These are phyloP conservation scores for Berghia stephanieae DNA, from an alignment of 1,140 invertebrate species.

Conservation along the genomic window DNA sequence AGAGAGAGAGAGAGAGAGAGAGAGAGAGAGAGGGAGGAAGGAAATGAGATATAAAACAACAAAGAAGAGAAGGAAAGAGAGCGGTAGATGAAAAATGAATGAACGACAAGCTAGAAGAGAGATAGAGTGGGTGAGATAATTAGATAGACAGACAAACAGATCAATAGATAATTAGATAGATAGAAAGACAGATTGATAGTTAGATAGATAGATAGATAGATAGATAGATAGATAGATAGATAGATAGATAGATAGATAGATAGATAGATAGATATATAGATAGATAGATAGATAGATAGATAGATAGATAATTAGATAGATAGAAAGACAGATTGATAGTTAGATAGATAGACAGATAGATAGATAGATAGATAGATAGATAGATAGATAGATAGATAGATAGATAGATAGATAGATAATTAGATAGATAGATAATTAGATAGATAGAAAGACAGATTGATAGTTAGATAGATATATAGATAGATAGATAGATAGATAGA, in stretches of 20 bases:
- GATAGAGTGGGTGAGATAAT: background rate
- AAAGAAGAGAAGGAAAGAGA: background rate
- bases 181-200: background rate
- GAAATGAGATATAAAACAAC: background rate
- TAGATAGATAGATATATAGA: background rate
- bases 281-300: background rate
- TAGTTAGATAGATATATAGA: background rate
- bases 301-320: background rate
- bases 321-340: background rate
- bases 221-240: constrained; percentile 2
- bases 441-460: background rate
- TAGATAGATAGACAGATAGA: background rate
- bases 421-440: background rate
- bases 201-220: background rate
- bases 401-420: constrained; percentile 3
- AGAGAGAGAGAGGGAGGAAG: background rate
- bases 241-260: background rate
- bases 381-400: constrained; percentile 13
- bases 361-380: background rate
- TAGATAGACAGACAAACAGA: background rate
- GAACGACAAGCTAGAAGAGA: background rate
- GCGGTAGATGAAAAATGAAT: background rate
- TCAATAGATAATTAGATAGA: background rate
- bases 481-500: constrained; percentile 1
- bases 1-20: background rate